Evolutionary conservation across 1,140 invertebrate genomes (phyloP).

Genomic region (Heliothis subflexa): DNA sequence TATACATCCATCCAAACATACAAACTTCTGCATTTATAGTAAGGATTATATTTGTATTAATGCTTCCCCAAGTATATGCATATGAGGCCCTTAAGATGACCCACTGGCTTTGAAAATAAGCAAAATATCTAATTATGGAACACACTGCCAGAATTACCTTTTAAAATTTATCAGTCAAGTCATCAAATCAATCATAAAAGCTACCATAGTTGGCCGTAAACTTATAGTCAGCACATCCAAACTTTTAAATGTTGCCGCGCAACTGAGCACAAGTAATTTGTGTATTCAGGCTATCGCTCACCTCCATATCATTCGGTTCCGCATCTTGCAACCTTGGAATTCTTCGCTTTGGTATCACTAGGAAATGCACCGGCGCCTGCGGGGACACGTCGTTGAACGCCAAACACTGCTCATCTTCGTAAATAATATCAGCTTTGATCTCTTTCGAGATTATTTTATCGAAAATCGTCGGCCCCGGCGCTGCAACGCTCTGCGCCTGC

Average conservation of each 20-base stretch:
- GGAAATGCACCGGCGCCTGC: constrained; percentile 93
- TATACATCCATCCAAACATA: too few relatives aligned
- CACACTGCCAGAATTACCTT: too few relatives aligned
- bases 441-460: constrained; percentile 92
- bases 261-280: background rate
- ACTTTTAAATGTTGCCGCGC: constrained; percentile 21
- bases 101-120: too few relatives aligned
- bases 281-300: constrained; percentile 53
- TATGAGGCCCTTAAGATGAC: too few relatives aligned
- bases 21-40: too few relatives aligned
- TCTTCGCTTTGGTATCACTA: constrained; percentile 93
- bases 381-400: constrained; percentile 93
- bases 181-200: too few relatives aligned
- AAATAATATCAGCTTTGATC: constrained; percentile 93
- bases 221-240: background rate
- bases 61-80: too few relatives aligned
- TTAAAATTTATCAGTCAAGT: too few relatives aligned
- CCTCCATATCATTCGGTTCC: constrained; percentile 79
- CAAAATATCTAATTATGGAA: background rate
- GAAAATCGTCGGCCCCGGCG: constrained; percentile 90
- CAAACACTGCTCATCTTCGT: constrained; percentile 92
- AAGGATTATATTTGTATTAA: too few relatives aligned
- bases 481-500: constrained; percentile 66
- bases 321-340: constrained; percentile 88
- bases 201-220: background rate